Conservation (phyloP, 2,797 vertebrate species). For the Todus mexicanus region DNA sequence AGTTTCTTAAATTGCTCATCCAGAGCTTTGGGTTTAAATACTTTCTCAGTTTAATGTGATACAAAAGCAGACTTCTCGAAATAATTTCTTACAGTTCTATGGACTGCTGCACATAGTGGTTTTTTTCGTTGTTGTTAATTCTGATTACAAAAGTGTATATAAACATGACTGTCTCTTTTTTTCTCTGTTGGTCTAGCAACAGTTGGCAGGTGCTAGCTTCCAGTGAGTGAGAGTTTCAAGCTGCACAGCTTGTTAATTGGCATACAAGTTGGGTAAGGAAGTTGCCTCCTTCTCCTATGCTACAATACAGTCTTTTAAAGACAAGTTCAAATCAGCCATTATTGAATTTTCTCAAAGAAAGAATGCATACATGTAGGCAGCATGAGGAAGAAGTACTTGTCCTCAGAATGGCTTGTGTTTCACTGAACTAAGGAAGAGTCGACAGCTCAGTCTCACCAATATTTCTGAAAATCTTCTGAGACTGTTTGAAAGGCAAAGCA, state of each 20-base stretch:
- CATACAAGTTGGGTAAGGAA: slow-evolving; percentile 40
- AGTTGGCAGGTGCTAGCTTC: slow-evolving; percentile 53
- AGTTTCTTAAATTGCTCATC: background rate
- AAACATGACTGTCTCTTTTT: background rate
- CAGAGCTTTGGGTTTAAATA: background rate
- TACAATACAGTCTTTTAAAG: slow-evolving; percentile 15
- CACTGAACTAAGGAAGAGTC: background rate
- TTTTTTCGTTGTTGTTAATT: background rate
- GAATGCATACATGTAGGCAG: background rate
- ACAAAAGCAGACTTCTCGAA: background rate
- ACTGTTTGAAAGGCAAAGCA: background rate
- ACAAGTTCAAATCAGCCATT: slow-evolving; percentile 1
- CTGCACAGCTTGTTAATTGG: slow-evolving; percentile 48
- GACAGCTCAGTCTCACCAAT: background rate
- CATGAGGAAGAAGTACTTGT: background rate
- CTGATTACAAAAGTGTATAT: background rate
- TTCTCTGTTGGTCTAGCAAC: background rate
- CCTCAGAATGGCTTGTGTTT: background rate
- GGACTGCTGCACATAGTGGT: background rate
- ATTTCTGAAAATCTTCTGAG: background rate
- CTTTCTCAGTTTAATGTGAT: background rate
- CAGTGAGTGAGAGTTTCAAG: slow-evolving; percentile 5
- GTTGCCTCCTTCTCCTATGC: background rate
- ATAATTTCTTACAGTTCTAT: background rate
- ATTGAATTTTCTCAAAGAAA: background rate